Evolutionary conservation across 2,113 vertebrate genomes (phyloP).

Genomic region (Pelmatolapia mariae): DNA sequence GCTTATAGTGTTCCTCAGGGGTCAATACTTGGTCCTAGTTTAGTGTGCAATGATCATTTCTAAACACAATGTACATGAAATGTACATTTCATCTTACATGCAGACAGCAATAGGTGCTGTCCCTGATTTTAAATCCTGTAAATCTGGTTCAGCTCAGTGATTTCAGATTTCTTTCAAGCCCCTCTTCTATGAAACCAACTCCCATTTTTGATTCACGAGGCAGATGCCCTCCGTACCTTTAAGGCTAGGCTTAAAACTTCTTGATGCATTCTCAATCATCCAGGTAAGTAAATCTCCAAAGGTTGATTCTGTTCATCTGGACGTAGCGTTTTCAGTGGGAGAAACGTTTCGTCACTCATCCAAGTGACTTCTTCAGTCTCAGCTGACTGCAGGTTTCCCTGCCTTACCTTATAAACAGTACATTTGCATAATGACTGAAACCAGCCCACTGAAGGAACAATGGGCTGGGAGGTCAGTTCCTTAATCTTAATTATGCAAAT

Average conservation of each 20-base stretch:
- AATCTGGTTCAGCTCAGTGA: background rate
- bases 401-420: accelerated
- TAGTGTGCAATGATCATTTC: background rate
- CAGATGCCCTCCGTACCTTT: background rate
- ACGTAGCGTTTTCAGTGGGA: background rate
- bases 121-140: background rate
- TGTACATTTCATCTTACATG: background rate
- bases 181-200: background rate
- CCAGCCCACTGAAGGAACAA: background rate
- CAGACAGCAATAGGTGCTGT: background rate
- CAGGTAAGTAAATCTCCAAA: background rate
- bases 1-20: background rate
- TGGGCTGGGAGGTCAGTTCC: background rate
- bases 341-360: background rate
- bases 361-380: background rate
- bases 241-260: background rate
- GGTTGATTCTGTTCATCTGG: background rate
- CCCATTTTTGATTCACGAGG: background rate
- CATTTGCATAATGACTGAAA: background rate
- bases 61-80: background rate
- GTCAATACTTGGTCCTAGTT: background rate
- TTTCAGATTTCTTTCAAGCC: background rate
- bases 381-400: background rate
- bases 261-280: background rate
- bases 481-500: background rate